Evolutionary conservation across 2,888 invertebrate species (phyloP), one percentile per base, ranked within the genome.

Genomic region (Spilarctia lutea): DNA sequence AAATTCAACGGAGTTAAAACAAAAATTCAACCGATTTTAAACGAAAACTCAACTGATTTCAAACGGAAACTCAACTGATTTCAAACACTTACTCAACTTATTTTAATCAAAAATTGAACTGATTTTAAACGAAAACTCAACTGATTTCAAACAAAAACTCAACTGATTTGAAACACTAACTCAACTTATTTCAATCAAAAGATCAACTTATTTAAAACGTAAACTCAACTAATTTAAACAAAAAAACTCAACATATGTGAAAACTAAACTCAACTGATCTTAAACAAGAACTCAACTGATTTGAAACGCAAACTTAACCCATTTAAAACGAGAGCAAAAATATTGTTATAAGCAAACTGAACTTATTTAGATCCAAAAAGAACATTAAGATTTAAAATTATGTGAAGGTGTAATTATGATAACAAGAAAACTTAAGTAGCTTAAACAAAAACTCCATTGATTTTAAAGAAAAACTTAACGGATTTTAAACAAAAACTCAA

Each of bases 241-340:
- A 56, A 48, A 18, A 18, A 48, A 48, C 48, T 7, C 7, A 48
- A 48, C 48, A 16, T 45, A 3, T 16, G 4, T 45, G 45, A 45
- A 56, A 56, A 10, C 1, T 3, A 7, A 56, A 56, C 56, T 56
- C 10, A 84, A 65, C 48, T 71, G 10, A 69, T 73, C 4, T 66
- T 60, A 72, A 52, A 76, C 68, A 67, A 73, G 75, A 76, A 79
- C 56, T 60, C n/a, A 56, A n/a, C 56, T 56, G 27, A 60, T 60
- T 60, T 27, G 11, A 60, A 56, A 56, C 11, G 20, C 20, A 56
- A 56, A 56, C 56, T 60, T n/a, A 60, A 68, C 27, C 66, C 1
- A 60, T 18, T 60, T 27, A 6, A 60, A 60, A 60, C 27, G n/a
- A 56, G 13, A 18, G 0, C 6, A 48, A 18, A 20, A 48, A 0